Base-by-base conservation (phyloP, 2,797 vertebrate genomes). In the Phoeniculus purpureus region DNA sequence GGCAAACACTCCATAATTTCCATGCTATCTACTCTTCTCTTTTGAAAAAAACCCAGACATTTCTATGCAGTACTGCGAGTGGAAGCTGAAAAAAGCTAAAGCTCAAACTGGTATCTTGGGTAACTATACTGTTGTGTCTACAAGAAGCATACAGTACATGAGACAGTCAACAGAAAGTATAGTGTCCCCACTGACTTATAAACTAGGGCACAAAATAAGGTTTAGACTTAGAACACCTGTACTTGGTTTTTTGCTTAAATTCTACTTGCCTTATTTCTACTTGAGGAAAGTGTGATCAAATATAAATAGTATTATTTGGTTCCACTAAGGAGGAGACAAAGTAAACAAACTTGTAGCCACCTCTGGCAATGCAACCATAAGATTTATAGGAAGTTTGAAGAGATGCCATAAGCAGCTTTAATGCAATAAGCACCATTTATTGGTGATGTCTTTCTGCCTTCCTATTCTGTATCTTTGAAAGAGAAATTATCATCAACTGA, bases 81-180 rank as follows among this genome's bases (percentile, higher is more conserved):
- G 88, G 76, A 85, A 78, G 55, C 17, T 89, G 68, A 68, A 85
- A 85, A 85, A 92, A 74, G 8, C 20, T 62, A 15, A 88, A 47
- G 9, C 31, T 56, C 37, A 71, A 89, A 93, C 55, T n/a, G 11
- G 3, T 61, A 73, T 59, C 40, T 65, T 52, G 11, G 19, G 43
- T 85, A 67, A 81, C 26, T 74, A 6, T 15, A 51, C 16, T 34
- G 21, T 29, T n/a, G 20, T 18, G 32, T 66, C 55, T 92, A 29
- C 25, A 78, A 72, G 66, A 60, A 15, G 31, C 14, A 14, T 4
- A 58, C 27, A 56, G 31, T 66, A 19, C 9, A 2, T 4, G 15
- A 87, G 48, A 75, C 26, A 40, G n/a, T 4, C 43, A 58, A 34
- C 17, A 80, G 29, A 68, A 95, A 50, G 60, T 5, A 77, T 0